Base-by-base conservation (phyloP, 2,888 invertebrate species). In the Tiphia femorata region DNA sequence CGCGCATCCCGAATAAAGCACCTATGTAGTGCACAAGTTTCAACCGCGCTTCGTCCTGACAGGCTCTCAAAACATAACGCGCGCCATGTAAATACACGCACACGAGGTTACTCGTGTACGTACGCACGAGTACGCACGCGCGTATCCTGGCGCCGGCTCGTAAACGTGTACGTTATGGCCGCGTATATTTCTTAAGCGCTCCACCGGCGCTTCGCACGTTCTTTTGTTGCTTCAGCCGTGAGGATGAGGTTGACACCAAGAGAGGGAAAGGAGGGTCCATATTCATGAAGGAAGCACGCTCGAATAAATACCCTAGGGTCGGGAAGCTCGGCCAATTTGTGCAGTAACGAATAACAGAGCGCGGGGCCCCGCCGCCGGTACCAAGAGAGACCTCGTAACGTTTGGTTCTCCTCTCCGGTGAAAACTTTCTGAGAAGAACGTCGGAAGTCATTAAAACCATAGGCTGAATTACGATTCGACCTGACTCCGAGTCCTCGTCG, bases 201-300 rank as follows among this genome's bases (percentile, higher is more conserved):
- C 49, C 47, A 23, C 23, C 49, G 63, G 50, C 40, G 40, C 35
- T 56, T 51, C 47, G 27, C 23, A 20, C 30, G 20, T 44, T 55
- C 54, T 62, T 63, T 63, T 61, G 49, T 51, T 52, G 21, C 23
- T 30, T 41, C 27, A 27, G 21, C 19, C 17, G 21, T 3, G 30
- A 17, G 51, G 43, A 38, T 47, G 49, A 16, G 33, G 30, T 42
- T 43, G 46, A 52, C 53, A 51, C 29, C 37, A 19, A 35, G 35
- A n/a, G n/a, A n/a, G n/a, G n/a, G n/a, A n/a, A n/a, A n/a, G n/a
- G n/a, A n/a, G 49, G 55, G 49, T 64, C 53, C 57, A 71, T 71
- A 66, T 70, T 70, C 58, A 68, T 66, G 54, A 66, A 66, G 55
- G 49, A 62, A 70, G 44, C 40, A 57, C 55, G 47, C 35, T 30